Evolutionary conservation across 2,888 invertebrate genomes (phyloP).

Genomic region (Hyalella azteca): DNA sequence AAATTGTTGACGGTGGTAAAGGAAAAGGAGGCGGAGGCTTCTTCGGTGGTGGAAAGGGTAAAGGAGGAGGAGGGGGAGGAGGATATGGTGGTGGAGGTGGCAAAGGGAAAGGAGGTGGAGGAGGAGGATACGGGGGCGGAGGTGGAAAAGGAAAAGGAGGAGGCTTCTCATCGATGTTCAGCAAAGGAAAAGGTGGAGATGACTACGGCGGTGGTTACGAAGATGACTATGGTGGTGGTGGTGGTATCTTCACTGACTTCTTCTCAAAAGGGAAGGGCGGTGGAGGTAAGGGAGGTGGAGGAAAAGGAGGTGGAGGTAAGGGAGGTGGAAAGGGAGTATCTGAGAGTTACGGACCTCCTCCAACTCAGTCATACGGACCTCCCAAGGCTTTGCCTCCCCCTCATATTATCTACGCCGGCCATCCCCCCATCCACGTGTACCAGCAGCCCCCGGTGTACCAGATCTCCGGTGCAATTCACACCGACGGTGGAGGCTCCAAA

Average conservation of each 20-base stretch:
- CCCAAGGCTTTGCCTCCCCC: conserved; percentile 58
- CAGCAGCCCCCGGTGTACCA: conserved; percentile 60
- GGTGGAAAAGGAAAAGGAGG: not conserved
- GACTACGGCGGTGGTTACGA: not conserved
- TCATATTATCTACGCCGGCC: conserved; percentile 62
- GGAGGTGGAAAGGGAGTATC: conserved; percentile 17
- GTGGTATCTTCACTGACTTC: too few relatives aligned
- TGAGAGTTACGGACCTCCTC: conserved; percentile 36
- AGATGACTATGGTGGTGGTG: not conserved
- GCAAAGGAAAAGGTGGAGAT: conserved; percentile 10
- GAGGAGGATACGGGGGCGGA: conserved; percentile 15
- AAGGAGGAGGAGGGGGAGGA: conserved; percentile 20
- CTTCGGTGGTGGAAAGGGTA: conserved; percentile 3
- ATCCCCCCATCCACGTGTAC: conserved; percentile 63
- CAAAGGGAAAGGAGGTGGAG: not conserved
- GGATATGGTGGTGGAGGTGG: conserved; percentile 20
- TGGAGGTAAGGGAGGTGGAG: not conserved
- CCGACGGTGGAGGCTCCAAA: conserved; percentile 51
- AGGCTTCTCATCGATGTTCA: not conserved
- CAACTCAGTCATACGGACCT: conserved; percentile 42
- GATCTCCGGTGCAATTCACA: conserved; percentile 59
- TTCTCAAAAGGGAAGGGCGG: conserved; percentile 29
- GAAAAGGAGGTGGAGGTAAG: conserved; percentile 15
- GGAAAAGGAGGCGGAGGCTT: conserved; percentile 33
- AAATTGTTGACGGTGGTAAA: conserved; percentile 40